Percentiles rank a stretch among this genome's conserved stretches.
These are phyloP conservation scores for Quadroppia sp. DNA, from an alignment of 2,888 invertebrate species.

Conservation along the genomic window DNA sequence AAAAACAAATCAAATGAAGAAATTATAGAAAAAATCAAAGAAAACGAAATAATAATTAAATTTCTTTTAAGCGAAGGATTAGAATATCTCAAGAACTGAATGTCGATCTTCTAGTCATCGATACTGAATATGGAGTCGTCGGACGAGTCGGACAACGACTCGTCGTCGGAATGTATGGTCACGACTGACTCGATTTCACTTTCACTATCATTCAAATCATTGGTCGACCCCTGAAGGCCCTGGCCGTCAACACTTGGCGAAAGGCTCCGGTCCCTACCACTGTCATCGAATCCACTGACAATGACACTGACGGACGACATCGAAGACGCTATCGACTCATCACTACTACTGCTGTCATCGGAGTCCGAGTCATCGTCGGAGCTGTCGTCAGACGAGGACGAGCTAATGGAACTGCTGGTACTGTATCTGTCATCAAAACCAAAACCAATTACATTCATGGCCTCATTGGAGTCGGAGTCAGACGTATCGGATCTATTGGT, in stretches of 20 bases:
- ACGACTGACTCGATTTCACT: not conserved
- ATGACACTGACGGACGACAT: not conserved
- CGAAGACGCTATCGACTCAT: not conserved
- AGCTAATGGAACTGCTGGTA: not conserved
- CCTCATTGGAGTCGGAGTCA: not conserved
- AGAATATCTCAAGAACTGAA: no score
- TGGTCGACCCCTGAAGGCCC: no score
- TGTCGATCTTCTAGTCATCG: no score
- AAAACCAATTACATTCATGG: not conserved
- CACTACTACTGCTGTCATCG: not conserved
- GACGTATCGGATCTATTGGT: not conserved
- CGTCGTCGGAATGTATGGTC: not conserved
- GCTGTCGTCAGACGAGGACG: not conserved
- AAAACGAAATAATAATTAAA: no score
- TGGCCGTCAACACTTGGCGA: no score
- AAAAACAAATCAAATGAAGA: no score
- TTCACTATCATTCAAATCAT: slow-evolving; percentile 3
- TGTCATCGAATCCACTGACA: no score
- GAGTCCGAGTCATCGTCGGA: not conserved
- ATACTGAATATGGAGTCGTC: no score
- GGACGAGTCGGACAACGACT: no score
- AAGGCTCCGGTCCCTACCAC: no score
- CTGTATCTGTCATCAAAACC: not conserved
- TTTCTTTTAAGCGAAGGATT: no score
- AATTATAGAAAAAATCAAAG: no score